A percentile compares a stretch with the other conserved stretches of the same genome.
Evolutionary conservation across 2,797 vertebrate genomes (phyloP).

Genomic region (Catostomus latipinnis): DNA sequence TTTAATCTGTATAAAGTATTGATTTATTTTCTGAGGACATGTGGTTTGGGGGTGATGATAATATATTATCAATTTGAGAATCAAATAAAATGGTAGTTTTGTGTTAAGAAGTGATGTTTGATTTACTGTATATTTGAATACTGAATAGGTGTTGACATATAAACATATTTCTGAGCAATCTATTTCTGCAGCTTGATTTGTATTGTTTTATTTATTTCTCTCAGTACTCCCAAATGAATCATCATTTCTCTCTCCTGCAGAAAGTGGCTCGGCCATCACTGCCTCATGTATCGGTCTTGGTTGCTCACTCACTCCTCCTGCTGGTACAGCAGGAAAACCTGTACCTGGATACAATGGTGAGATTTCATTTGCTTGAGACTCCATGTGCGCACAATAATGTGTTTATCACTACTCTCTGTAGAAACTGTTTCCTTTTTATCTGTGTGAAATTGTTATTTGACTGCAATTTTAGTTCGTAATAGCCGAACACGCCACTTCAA

Average conservation of each 20-base stretch:
- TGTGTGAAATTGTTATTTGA: background rate
- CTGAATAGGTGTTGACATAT: too few species aligned
- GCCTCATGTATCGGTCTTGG: constrained; percentile 90
- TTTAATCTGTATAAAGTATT: too few species aligned
- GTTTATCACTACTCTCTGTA: background rate
- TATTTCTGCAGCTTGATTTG: background rate
- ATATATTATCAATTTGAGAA: too few species aligned
- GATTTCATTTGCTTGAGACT: background rate
- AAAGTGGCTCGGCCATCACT: constrained; percentile 93
- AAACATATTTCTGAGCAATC: background rate
- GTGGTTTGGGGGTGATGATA: too few species aligned
- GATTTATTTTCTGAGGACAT: too few species aligned
- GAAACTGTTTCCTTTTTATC: background rate
- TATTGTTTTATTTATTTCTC: background rate
- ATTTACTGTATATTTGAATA: too few species aligned
- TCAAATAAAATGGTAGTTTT: too few species aligned
- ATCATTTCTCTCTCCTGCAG: constrained; percentile 67
- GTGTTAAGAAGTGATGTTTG: too few species aligned
- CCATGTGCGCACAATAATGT: background rate
- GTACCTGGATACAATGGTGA: constrained; percentile 96
- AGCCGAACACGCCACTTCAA: background rate
- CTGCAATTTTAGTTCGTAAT: background rate
- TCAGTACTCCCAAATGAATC: background rate
- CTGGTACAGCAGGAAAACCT: constrained; percentile 91
- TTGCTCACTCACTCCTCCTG: constrained; percentile 86